Percentiles rank a stretch among this genome's conserved stretches.
phyloP scores from a whole-genome alignment of 2,888 invertebrate genomes.

The Zelleria hepariella region DNA sequence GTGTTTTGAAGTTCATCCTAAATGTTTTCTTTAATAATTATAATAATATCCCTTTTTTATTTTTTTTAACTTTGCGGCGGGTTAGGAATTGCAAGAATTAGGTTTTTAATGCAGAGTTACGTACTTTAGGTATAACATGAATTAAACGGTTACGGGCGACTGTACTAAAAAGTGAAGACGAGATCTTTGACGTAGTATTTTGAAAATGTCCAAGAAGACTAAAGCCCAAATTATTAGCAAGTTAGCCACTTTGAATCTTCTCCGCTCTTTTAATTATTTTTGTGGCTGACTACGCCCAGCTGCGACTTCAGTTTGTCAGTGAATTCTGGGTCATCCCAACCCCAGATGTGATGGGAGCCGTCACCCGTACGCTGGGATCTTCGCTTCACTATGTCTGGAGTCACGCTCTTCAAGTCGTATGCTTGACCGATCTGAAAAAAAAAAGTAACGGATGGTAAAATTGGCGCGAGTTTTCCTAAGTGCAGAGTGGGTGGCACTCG shows the following conservation, averaged over 20 bases:
- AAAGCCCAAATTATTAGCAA: too few relatives aligned
- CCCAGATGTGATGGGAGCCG: conserved; percentile 78
- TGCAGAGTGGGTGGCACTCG: too few relatives aligned
- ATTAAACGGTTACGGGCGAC: too few relatives aligned
- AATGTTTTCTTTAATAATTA: too few relatives aligned
- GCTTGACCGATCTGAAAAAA: conserved; percentile 77
- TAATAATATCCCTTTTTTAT: too few relatives aligned
- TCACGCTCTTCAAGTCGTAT: conserved; percentile 81
- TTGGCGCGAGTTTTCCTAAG: too few relatives aligned
- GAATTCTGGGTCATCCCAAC: conserved; percentile 78
- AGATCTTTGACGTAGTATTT: not conserved
- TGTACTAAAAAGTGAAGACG: not conserved
- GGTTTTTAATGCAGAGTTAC: too few relatives aligned
- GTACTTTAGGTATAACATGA: too few relatives aligned
- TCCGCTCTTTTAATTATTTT: conserved; percentile 20
- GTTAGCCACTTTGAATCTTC: not conserved
- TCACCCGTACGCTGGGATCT: conserved; percentile 77
- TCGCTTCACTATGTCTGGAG: conserved; percentile 74
- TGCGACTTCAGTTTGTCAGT: conserved; percentile 53
- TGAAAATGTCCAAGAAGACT: not conserved
- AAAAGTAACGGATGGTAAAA: not conserved
- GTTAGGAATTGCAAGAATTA: too few relatives aligned
- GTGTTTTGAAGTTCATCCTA: too few relatives aligned
- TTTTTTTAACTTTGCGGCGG: too few relatives aligned
- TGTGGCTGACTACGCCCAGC: conserved; percentile 36